Evolutionary conservation across 2,888 invertebrate species (phyloP), one percentile per base, ranked within the genome.

Genomic region (Harpagoxenus sublaevis): DNA sequence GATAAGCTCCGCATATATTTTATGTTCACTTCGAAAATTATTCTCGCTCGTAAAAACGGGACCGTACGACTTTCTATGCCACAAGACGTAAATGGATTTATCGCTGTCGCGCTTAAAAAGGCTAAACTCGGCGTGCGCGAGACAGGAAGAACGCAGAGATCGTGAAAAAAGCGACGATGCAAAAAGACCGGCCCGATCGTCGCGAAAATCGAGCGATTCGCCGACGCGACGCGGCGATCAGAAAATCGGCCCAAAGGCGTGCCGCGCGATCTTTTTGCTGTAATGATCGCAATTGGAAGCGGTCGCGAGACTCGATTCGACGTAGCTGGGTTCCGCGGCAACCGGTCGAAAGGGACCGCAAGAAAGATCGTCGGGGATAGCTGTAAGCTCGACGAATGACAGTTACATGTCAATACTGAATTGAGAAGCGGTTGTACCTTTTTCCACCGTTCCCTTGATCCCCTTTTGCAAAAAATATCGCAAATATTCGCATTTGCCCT

Each of bases 341-440:
- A 90, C 91, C 91, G 92, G 89, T 90, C 87, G 86, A 74, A 74
- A 42, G 53, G 53, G 65, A 10, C 12, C 66, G n/a, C 77, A 86
- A 88, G 86, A 89, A 86, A 88, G 62, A 84, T 85, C 84, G 63
- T 55, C 73, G 74, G 83, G 86, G 85, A 86, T 85, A 85, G 86
- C 87, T 87, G 88, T 84, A 89, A 85, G 84, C 85, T 86, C 85
- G 82, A 85, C 85, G 91, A 93, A 93, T 94, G 94, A 94, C 94
- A 94, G 94, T 94, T 94, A 94, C 94, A 94, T 93, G 94, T 95
- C 94, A 95, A 95, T 94, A 94, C 92, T 89, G 91, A 92, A 94
- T 93, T 92, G 93, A 93, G 93, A 92, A 93, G 92, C 92, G 68
- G 48, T 51, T 81, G 48, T 73, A n/a, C 5, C 57, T 45, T 55